A percentile compares a stretch with the other conserved stretches of the same genome.
Conservation (phyloP, 2,888 invertebrate species). For the Polyommatus iphigenia region DNA sequence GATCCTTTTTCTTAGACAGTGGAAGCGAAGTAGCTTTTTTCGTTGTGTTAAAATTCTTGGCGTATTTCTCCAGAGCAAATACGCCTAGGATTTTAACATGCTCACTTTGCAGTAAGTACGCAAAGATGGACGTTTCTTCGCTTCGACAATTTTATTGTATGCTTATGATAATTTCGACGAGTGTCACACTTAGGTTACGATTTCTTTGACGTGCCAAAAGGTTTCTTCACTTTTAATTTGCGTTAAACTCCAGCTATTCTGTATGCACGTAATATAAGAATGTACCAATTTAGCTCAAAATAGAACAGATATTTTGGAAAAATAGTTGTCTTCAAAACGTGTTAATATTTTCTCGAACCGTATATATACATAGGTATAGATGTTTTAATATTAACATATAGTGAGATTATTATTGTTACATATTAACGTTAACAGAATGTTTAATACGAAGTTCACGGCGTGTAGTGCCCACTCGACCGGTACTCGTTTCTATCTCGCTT, state of each 20-base stretch:
- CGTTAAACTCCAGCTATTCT: constrained; percentile 33
- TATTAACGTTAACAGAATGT: constrained; percentile 33
- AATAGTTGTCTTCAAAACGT: constrained; percentile 38
- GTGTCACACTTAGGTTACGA: constrained; percentile 38
- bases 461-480: constrained; percentile 23
- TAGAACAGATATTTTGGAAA: constrained; percentile 42
- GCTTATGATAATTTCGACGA: constrained; percentile 11
- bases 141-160: neutral
- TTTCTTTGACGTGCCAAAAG: constrained; percentile 45
- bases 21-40: neutral
- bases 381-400: constrained; percentile 42
- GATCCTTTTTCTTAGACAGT: neutral
- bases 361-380: constrained; percentile 40
- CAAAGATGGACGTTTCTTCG: neutral
- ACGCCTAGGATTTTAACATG: neutral
- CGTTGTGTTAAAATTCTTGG: neutral
- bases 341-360: constrained; percentile 42
- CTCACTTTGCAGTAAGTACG: neutral
- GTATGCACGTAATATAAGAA: constrained; percentile 37
- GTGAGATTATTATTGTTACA: constrained; percentile 43
- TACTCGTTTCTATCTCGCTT: constrained; percentile 33
- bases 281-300: constrained; percentile 44
- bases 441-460: constrained; percentile 31
- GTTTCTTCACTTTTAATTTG: constrained; percentile 36
- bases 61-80: neutral